Evolutionary conservation across 2,888 invertebrate genomes (phyloP).

Genomic region (Neocrepidodera transversa): DNA sequence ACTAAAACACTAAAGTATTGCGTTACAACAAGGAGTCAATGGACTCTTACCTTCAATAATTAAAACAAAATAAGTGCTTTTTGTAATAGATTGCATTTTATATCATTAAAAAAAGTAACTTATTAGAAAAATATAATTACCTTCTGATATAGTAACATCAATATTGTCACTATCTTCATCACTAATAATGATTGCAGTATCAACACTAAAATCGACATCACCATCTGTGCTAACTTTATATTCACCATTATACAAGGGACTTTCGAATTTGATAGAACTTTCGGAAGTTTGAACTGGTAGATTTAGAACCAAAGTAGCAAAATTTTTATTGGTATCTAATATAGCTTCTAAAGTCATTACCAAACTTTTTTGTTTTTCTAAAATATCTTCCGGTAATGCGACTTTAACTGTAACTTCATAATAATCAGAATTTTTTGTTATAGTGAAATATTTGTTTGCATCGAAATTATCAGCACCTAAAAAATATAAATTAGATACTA

Average conservation of each 20-base stretch:
- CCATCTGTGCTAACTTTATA: slow-evolving; percentile 29
- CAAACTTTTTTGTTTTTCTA: slow-evolving; percentile 28
- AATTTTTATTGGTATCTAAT: slow-evolving; percentile 21
- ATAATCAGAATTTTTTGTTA: slow-evolving; percentile 1
- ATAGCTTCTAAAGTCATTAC: slow-evolving; percentile 32
- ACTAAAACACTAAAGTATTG: too few relatives aligned
- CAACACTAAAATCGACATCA: slow-evolving; percentile 17
- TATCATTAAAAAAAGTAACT: too few relatives aligned
- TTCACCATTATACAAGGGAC: slow-evolving; percentile 28
- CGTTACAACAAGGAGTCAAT: too few relatives aligned
- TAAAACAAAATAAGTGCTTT: too few relatives aligned
- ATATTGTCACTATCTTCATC: slow-evolving; percentile 16
- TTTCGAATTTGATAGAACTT: slow-evolving; percentile 7
- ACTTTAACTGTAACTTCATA: slow-evolving; percentile 23
- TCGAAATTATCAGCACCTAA: slow-evolving; percentile 11
- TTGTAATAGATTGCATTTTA: too few relatives aligned
- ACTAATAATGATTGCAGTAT: slow-evolving; percentile 27
- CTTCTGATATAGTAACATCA: slow-evolving; percentile 20
- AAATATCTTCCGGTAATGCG: slow-evolving; percentile 26
- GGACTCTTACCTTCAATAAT: too few relatives aligned
- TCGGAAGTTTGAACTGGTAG: slow-evolving; percentile 24
- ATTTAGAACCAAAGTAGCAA: slow-evolving; percentile 38
- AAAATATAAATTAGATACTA: background rate
- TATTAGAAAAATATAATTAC: slow-evolving; percentile 20
- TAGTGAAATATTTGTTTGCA: slow-evolving; percentile 13